phyloP scores from a whole-genome alignment of 2,113 vertebrate species.

The Otis tarda region DNA sequence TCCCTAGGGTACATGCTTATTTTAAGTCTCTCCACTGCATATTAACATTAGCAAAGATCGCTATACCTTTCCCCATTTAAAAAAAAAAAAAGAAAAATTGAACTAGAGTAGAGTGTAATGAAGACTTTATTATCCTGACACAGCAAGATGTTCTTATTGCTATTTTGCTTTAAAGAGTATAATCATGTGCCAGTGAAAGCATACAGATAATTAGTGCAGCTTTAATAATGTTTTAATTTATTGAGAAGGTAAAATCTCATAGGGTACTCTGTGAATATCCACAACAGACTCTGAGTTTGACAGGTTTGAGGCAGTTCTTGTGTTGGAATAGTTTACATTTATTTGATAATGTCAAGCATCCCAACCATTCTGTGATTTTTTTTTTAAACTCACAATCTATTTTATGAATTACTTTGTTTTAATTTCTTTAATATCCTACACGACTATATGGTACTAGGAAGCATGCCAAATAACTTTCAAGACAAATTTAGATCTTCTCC shows the following conservation, averaged over 20 bases:
- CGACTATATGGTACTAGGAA: neutral
- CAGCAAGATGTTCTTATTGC: neutral
- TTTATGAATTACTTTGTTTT: neutral
- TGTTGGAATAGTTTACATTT: neutral
- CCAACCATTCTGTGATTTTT: neutral
- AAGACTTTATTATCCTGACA: conserved; percentile 3
- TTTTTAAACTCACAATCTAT: neutral
- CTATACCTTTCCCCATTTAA: neutral
- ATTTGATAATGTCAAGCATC: neutral
- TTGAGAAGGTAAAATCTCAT: neutral
- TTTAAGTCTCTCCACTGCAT: conserved; percentile 16
- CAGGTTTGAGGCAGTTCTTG: neutral
- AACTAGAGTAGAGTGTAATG: neutral
- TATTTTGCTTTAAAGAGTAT: neutral
- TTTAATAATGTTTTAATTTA: neutral
- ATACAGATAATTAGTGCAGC: neutral
- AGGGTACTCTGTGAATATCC: neutral
- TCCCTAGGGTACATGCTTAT: conserved; percentile 20
- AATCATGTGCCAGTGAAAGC: neutral
- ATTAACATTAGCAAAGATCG: conserved; percentile 7
- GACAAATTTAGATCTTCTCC: neutral
- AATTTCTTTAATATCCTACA: neutral
- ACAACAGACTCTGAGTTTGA: neutral
- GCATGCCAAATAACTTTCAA: neutral
- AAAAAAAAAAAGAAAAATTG: neutral